phyloP scores from a whole-genome alignment of 2,113 vertebrate genomes.

The Nothobranchius kuhntae region DNA sequence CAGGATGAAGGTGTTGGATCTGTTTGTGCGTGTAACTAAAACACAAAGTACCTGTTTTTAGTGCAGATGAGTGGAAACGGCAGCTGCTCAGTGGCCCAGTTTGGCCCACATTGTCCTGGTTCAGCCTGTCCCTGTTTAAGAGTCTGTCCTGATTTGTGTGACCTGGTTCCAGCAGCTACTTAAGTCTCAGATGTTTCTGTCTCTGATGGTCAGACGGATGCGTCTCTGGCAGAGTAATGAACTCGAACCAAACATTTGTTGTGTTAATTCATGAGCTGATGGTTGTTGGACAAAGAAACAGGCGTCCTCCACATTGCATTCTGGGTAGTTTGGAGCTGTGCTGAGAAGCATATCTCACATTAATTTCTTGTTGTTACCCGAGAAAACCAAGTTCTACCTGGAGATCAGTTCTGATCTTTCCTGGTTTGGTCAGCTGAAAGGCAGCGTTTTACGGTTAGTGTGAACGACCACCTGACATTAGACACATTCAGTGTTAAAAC shows the following conservation, averaged over 20 bases:
- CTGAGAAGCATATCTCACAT: background rate
- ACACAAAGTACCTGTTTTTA: background rate
- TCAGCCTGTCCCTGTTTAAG: constrained; percentile 9
- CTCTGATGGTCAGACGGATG: background rate
- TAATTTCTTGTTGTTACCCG: background rate
- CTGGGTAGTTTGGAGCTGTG: background rate
- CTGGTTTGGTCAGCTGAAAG: too few relatives aligned
- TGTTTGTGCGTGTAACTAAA: background rate
- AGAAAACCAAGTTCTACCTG: too few relatives aligned
- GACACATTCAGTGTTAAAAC: too few relatives aligned
- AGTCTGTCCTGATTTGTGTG: constrained; percentile 30
- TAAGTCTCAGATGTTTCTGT: background rate
- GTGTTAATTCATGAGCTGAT: background rate
- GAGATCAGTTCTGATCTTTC: too few relatives aligned
- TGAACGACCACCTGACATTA: too few relatives aligned
- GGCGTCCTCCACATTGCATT: background rate
- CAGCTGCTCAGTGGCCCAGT: constrained; percentile 5
- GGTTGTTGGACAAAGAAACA: background rate
- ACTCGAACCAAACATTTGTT: background rate
- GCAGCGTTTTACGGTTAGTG: too few relatives aligned
- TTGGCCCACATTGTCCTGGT: constrained; percentile 25
- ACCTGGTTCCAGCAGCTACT: constrained; percentile 19
- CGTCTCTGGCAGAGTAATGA: too few relatives aligned
- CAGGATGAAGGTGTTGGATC: background rate
- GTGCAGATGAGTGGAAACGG: background rate